A percentile compares a stretch with the other conserved stretches of the same genome.
phyloP scores from a whole-genome alignment of 92 coral and sea anemone species.

The Palythoa heliodiscus region DNA sequence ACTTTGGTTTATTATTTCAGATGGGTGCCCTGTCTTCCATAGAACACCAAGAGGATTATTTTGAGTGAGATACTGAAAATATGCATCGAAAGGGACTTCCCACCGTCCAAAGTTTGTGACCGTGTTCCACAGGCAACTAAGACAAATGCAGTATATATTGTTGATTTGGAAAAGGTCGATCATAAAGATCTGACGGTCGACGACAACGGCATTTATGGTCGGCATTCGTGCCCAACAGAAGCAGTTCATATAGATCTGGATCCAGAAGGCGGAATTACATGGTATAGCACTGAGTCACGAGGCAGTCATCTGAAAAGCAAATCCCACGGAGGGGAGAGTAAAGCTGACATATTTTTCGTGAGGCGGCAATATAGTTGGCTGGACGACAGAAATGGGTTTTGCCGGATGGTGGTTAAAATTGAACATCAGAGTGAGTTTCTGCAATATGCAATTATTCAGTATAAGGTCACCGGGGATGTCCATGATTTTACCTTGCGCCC shows the following conservation, averaged over 20 bases:
- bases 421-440: slow-evolving; percentile 41
- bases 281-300: not conserved
- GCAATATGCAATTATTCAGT: slow-evolving; percentile 60
- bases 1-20: slow-evolving; percentile 5
- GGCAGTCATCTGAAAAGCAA: slow-evolving; percentile 4
- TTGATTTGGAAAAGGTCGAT: slow-evolving; percentile 31
- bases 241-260: slow-evolving; percentile 18
- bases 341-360: slow-evolving; percentile 1
- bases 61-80: slow-evolving; percentile 7
- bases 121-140: slow-evolving; percentile 15
- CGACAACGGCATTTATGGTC: slow-evolving; percentile 50
- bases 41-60: slow-evolving; percentile 22
- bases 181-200: slow-evolving; percentile 46
- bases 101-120: slow-evolving; percentile 15
- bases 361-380: slow-evolving; percentile 30
- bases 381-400: slow-evolving; percentile 48
- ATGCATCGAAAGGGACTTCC: slow-evolving; percentile 14
- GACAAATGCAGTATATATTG: slow-evolving; percentile 8
- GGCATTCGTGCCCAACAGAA: slow-evolving; percentile 55
- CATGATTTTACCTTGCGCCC: slow-evolving; percentile 22
- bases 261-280: slow-evolving; percentile 7
- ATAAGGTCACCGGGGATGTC: slow-evolving; percentile 13
- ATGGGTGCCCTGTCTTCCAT: slow-evolving; percentile 10
- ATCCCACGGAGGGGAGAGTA: not conserved
- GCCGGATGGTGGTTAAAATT: slow-evolving; percentile 52